Percentiles rank a stretch among this genome's conserved stretches.
Evolutionary conservation across 2,113 vertebrate genomes (phyloP).

Genomic region (Vulpes vulpes): DNA sequence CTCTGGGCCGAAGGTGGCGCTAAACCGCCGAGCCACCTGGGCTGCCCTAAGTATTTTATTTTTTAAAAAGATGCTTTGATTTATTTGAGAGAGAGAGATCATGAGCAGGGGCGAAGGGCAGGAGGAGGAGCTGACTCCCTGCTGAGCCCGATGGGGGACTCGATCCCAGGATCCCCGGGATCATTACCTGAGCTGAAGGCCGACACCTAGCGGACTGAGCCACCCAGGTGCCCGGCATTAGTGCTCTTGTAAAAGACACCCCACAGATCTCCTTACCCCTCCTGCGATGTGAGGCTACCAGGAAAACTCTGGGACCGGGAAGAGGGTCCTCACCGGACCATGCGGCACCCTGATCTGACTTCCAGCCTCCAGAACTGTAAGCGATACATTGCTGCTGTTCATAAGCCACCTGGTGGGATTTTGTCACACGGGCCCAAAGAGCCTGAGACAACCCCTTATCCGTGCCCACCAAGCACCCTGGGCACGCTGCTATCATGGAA

Average conservation of each 20-base stretch:
- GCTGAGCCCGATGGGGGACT: too few relatives aligned
- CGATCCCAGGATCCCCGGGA: too few relatives aligned
- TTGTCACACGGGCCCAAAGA: not conserved
- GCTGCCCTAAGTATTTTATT: too few relatives aligned
- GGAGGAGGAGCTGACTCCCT: too few relatives aligned
- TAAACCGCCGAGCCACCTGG: too few relatives aligned
- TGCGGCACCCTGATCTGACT: not conserved
- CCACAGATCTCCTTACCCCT: not conserved
- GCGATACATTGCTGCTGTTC: not conserved
- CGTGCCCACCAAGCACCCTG: not conserved
- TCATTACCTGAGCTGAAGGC: too few relatives aligned
- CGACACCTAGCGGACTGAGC: too few relatives aligned
- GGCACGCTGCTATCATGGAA: fast-evolving
- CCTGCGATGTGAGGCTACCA: not conserved
- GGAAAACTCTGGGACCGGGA: not conserved
- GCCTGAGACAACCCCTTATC: not conserved
- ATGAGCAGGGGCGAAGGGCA: too few relatives aligned
- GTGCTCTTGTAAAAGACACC: not conserved
- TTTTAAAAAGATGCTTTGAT: too few relatives aligned
- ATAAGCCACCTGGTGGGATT: not conserved
- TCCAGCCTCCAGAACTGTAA: not conserved
- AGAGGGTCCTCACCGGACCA: not conserved
- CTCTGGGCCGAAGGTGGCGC: too few relatives aligned
- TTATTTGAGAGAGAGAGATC: too few relatives aligned
- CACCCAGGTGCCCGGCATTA: not conserved